Base-by-base conservation (phyloP, 1,140 invertebrate genomes). In the Drosophila neocordata region DNA sequence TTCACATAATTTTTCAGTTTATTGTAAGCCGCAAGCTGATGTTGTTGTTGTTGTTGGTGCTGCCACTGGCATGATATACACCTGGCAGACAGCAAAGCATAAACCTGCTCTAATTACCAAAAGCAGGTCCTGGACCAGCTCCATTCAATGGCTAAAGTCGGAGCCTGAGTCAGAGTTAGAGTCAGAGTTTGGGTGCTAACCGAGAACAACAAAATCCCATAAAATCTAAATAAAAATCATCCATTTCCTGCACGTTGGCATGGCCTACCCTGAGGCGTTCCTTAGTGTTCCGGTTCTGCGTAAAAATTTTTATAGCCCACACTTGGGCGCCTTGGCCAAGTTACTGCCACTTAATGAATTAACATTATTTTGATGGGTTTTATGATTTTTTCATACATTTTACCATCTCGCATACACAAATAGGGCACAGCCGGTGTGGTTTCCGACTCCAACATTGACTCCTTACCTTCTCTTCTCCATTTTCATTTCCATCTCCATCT, bases 221-320 rank as follows among this genome's bases (percentile, higher is more conserved):
- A 89, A 88, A 88, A 88, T 88, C 79, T 89, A 88, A 88, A 88
- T 89, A 88, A 88, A 88, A 88, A 89, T 88, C 83, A 88, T 79
- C 89, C 83, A 87, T 82, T 69, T 72, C 65, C 63, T 68, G 77
- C 68, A 76, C 64, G 78, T 70, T 65, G 61, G 52, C 62, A 59
- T 53, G 34, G 34, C 41, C 58, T 57, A 69, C 31, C 73, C 57
- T 11, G 18, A 64, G 77, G 73, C 77, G 62, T 52, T 24, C 24
- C 31, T 51, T 37, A 63, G 41, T 35, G 1, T 7, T 15, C 41
- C 51, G 22, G 35, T 22, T 8, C 20, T 79, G 84, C 79, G 84
- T 88, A 77, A 89, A 83, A 88, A 83, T 48, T 88, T 83, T 88
- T 89, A 88, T 88, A 84, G 84, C 84, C 79, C 73, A 84, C 79